Percentiles rank a stretch among this genome's conserved stretches.
Evolutionary conservation across 2,888 invertebrate species (phyloP).

Genomic region (Polietes domitor): DNA sequence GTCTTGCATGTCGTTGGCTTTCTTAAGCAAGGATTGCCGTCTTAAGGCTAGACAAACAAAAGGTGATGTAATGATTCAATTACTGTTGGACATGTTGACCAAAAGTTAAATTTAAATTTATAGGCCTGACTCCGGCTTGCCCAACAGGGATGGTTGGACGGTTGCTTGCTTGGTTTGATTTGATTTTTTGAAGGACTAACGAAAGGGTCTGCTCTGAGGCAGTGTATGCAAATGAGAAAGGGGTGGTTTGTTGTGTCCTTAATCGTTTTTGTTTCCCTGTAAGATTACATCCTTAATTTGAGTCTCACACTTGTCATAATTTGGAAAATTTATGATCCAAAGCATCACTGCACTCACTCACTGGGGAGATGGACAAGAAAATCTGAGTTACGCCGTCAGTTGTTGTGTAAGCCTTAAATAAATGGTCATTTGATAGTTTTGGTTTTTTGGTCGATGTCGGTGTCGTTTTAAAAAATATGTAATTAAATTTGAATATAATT

Average conservation of each 20-base stretch:
- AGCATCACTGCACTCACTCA: constrained; percentile 51
- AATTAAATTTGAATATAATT: constrained; percentile 24
- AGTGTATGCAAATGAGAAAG: constrained; percentile 27
- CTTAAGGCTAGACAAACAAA: constrained; percentile 23
- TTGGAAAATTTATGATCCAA: constrained; percentile 67
- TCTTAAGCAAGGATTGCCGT: background rate
- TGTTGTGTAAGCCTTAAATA: constrained; percentile 62
- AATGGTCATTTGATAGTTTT: constrained; percentile 65
- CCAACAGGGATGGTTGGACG: background rate
- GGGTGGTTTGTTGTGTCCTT: constrained; percentile 65
- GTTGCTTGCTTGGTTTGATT: background rate
- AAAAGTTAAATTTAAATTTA: constrained; percentile 67
- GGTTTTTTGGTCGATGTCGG: background rate
- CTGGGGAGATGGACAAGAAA: constrained; percentile 15
- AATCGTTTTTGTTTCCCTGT: constrained; percentile 39
- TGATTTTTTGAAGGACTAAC: background rate
- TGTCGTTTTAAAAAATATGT: background rate
- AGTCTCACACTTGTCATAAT: constrained; percentile 68
- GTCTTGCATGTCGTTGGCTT: constrained; percentile 22
- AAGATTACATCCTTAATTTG: constrained; percentile 43
- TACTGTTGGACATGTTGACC: constrained; percentile 74
- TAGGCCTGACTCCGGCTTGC: constrained; percentile 20
- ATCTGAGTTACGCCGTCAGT: background rate
- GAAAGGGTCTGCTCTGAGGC: no score
- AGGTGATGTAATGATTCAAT: constrained; percentile 75